Evolutionary conservation across 2,888 invertebrate genomes (phyloP).

Genomic region (Acanthosoma haemorrhoidale): DNA sequence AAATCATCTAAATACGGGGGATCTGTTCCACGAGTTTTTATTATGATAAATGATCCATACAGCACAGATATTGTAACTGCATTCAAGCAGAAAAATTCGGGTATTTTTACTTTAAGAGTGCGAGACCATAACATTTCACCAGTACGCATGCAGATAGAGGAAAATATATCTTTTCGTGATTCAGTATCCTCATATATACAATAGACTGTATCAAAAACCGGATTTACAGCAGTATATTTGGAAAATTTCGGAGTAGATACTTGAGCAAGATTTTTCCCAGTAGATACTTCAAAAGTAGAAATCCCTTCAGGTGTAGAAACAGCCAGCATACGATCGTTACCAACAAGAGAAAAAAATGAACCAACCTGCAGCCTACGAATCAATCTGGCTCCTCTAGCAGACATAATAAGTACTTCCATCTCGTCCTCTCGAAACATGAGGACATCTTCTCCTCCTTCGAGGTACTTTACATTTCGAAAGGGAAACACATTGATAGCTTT

Average conservation of each 20-base stretch:
- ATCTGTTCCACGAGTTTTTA: constrained; percentile 20
- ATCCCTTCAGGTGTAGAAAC: background rate
- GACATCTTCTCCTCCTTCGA: constrained; percentile 8
- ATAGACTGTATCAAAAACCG: constrained; percentile 1
- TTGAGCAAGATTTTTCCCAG: background rate
- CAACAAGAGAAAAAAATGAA: background rate
- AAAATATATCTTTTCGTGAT: constrained; percentile 14
- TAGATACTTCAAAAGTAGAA: background rate
- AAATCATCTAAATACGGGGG: background rate
- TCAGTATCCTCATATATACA: constrained; percentile 11
- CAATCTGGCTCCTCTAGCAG: background rate
- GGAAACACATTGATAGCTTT: constrained; percentile 11
- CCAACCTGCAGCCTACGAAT: background rate
- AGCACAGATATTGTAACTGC: background rate
- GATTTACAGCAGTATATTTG: constrained; percentile 12
- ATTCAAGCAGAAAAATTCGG: constrained; percentile 6
- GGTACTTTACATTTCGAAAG: constrained; percentile 6
- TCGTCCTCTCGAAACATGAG: constrained; percentile 19
- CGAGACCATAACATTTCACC: constrained; percentile 13
- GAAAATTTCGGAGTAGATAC: constrained; percentile 3
- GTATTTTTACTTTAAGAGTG: constrained; percentile 5
- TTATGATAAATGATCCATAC: constrained; percentile 7
- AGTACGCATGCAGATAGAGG: background rate
- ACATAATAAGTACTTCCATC: constrained; percentile 3
- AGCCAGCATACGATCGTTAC: constrained; percentile 5